Evolutionary conservation across 2,113 vertebrate genomes (phyloP).

Genomic region (Dicrurus megarhynchus): DNA sequence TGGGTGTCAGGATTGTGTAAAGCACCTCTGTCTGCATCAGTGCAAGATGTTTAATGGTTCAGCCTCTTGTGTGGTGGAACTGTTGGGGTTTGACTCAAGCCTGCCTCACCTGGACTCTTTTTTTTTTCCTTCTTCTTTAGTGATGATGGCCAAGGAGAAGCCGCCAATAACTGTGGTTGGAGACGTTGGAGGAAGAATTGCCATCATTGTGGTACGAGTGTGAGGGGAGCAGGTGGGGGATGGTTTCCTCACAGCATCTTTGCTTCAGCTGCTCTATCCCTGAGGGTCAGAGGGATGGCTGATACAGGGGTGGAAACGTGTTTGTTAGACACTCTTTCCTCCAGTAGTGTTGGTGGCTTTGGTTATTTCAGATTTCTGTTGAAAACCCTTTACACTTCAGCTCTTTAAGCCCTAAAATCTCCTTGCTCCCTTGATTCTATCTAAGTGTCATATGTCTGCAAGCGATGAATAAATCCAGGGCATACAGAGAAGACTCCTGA

Average conservation of each 20-base stretch:
- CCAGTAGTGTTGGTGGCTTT: not conserved
- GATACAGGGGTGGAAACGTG: not conserved
- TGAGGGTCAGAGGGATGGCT: not conserved
- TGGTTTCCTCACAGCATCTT: not conserved
- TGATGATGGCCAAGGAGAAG: slow-evolving; percentile 99
- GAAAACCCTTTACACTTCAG: not conserved
- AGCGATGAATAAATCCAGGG: not conserved
- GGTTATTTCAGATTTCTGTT: not conserved
- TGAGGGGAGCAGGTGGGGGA: not conserved
- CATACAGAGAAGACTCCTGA: not conserved
- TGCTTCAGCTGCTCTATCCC: not conserved
- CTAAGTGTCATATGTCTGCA: not conserved
- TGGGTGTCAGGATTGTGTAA: not conserved
- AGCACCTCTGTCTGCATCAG: not conserved
- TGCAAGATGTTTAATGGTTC: not conserved
- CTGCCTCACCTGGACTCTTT: not conserved
- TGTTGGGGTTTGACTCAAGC: not conserved
- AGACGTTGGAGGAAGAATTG: slow-evolving; percentile 95
- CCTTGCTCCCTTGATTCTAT: not conserved
- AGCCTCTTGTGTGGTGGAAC: not conserved
- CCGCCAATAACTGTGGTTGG: slow-evolving; percentile 97
- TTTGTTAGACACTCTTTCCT: not conserved
- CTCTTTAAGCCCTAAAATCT: not conserved
- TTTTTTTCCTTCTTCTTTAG: slow-evolving; percentile 64
- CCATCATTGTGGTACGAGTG: slow-evolving; percentile 92